phyloP scores from a whole-genome alignment of 2,113 vertebrate genomes.

The Grantiella picta region DNA sequence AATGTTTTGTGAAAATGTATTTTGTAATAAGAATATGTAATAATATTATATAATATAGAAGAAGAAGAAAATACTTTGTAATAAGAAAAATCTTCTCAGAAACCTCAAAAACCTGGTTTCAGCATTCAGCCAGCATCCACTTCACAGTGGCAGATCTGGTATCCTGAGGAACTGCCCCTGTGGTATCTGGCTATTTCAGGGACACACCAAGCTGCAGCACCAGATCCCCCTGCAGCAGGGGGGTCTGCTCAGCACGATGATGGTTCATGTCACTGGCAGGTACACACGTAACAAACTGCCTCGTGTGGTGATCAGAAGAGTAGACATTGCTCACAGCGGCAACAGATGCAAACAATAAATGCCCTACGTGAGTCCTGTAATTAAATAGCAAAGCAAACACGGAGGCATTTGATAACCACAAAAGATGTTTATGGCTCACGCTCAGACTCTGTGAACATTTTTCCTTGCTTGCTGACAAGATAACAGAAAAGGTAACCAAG shows the following conservation, averaged over 20 bases:
- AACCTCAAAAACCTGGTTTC: neutral
- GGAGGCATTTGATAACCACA: neutral
- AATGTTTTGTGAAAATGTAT: neutral
- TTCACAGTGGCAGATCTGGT: neutral
- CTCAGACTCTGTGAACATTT: neutral
- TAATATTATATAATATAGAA: neutral
- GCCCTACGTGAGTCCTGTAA: constrained; percentile 1
- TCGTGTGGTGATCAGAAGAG: neutral
- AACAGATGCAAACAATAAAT: constrained; percentile 44
- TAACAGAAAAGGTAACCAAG: constrained; percentile 22
- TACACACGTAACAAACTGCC: neutral
- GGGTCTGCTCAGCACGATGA: neutral
- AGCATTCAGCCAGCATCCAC: neutral
- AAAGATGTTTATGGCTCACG: constrained; percentile 13
- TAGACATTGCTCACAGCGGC: neutral
- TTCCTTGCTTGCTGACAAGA: constrained; percentile 21
- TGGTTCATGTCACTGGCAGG: neutral
- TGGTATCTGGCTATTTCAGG: neutral
- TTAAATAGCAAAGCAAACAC: constrained; percentile 23
- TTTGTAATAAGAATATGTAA: neutral
- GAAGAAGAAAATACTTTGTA: neutral
- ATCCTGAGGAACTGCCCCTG: neutral
- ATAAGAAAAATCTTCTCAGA: neutral
- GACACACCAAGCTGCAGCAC: neutral
- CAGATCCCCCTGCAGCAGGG: neutral